Percentiles rank a stretch among this genome's conserved stretches.
Evolutionary conservation across 2,797 vertebrate species (phyloP).

Genomic region (Phaenicophaeus curvirostris): DNA sequence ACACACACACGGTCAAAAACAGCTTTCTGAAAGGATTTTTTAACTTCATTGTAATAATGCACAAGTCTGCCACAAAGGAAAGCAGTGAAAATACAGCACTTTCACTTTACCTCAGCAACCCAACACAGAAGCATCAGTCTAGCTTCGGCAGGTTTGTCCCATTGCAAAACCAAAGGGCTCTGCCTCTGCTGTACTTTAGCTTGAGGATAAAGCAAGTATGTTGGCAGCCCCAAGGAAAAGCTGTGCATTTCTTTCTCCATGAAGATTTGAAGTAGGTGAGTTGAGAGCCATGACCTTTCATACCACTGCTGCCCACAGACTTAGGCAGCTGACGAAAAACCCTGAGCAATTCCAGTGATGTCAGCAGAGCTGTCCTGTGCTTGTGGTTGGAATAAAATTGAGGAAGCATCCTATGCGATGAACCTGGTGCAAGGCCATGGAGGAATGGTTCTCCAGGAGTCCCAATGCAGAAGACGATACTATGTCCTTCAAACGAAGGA

Average conservation of each 20-base stretch:
- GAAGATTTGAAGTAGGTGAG: not conserved
- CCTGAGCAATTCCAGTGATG: not conserved
- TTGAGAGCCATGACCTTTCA: not conserved
- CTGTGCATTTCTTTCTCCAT: not conserved
- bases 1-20: not conserved
- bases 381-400: rapidly evolving
- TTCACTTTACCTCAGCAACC: not conserved
- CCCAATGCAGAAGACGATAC: not conserved
- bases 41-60: not conserved
- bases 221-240: not conserved
- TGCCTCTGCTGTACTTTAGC: not conserved
- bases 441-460: not conserved
- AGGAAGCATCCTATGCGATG: not conserved
- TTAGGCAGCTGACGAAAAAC: not conserved
- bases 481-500: not conserved
- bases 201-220: rapidly evolving
- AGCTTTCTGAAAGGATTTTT: not conserved
- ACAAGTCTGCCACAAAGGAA: not conserved
- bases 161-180: not conserved
- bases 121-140: not conserved
- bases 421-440: rapidly evolving
- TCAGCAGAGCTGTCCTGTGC: not conserved
- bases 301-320: not conserved
- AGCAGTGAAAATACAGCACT: not conserved
- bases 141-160: not conserved